Evolutionary conservation across 2,113 vertebrate species (phyloP).

Genomic region (Elanoides forficatus): DNA sequence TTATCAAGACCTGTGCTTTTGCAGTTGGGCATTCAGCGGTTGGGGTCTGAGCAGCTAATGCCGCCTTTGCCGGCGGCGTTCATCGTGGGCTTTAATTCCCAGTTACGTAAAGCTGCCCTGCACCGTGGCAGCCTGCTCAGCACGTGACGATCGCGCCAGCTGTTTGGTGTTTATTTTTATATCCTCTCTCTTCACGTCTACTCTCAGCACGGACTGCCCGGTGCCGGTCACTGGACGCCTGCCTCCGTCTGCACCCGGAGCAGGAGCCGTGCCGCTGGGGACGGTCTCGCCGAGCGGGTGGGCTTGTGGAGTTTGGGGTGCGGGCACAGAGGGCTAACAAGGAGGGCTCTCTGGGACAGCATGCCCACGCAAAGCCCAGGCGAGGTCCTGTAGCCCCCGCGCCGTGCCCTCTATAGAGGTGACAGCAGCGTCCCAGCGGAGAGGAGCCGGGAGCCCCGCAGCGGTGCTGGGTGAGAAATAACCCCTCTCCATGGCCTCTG

Average conservation of each 20-base stretch:
- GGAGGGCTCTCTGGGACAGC: neutral
- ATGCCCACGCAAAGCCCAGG: neutral
- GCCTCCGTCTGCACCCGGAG: neutral
- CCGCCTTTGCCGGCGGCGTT: rapidly evolving
- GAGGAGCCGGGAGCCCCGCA: neutral
- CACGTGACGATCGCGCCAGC: neutral
- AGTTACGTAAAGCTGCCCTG: neutral
- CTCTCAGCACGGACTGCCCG: rapidly evolving
- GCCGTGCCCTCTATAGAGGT: neutral
- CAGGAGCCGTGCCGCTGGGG: rapidly evolving
- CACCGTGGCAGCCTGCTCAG: neutral
- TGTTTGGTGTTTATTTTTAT: constrained; percentile 44
- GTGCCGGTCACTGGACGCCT: neutral
- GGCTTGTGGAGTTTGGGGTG: no score
- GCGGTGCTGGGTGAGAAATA: neutral
- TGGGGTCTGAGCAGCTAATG: neutral
- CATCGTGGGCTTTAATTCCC: neutral
- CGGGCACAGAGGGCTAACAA: rapidly evolving
- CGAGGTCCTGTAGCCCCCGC: rapidly evolving
- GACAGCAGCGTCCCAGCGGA: neutral
- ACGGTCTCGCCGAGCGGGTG: rapidly evolving
- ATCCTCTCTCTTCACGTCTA: neutral
- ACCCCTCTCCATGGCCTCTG: neutral
- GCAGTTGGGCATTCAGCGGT: neutral
- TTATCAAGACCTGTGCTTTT: neutral